phyloP scores from a whole-genome alignment of 2,797 vertebrate species.

The Cossypha dichroa region DNA sequence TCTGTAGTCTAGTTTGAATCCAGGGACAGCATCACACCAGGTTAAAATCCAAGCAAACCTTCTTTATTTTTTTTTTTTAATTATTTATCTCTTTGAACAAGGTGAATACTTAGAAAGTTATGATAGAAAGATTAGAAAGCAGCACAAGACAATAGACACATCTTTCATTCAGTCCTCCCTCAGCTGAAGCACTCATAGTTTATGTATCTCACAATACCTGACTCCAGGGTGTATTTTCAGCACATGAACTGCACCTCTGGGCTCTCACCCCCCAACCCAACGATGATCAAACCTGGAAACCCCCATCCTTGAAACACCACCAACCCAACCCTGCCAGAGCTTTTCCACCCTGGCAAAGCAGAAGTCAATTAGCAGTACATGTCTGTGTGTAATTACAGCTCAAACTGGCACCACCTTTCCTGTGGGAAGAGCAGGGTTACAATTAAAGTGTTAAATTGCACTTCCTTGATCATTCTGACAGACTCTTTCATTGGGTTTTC shows the following conservation, averaged over 20 bases:
- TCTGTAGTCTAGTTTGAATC: neutral
- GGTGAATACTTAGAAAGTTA: neutral
- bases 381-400: slow-evolving; percentile 23
- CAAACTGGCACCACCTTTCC: neutral
- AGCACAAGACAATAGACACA: neutral
- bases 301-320: neutral
- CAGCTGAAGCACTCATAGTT: neutral
- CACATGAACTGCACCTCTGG: neutral
- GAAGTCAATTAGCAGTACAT: neutral
- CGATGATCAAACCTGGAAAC: neutral
- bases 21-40: neutral
- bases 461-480: neutral
- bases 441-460: slow-evolving; percentile 20
- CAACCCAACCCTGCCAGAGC: neutral
- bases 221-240: neutral
- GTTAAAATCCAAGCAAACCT: neutral
- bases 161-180: neutral
- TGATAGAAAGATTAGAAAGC: neutral
- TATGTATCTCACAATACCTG: fast-evolving
- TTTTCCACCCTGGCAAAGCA: neutral
- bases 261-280: neutral
- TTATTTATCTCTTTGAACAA: neutral
- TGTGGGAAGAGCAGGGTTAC: slow-evolving; percentile 23
- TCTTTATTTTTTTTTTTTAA: neutral
- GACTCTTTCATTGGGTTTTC: neutral